Evolutionary conservation across 2,797 vertebrate genomes (phyloP).

Genomic region (Gadopsis bispinosus): DNA sequence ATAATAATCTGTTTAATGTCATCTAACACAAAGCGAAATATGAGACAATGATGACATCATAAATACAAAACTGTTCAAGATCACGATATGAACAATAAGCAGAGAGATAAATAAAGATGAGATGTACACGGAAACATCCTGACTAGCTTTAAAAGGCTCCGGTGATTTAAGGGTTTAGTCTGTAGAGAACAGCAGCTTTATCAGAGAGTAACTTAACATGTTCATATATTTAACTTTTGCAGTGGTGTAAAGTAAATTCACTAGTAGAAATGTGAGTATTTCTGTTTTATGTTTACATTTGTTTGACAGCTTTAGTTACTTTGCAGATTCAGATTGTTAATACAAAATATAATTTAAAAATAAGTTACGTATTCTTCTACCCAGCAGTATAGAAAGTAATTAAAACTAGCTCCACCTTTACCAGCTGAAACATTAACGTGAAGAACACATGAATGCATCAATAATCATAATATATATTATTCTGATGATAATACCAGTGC

Average conservation of each 20-base stretch:
- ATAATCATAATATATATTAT: not conserved
- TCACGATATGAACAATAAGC: slow-evolving; percentile 7
- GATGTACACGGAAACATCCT: not conserved
- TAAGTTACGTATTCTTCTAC: not conserved
- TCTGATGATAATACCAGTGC: too few species aligned
- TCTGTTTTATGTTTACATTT: not conserved
- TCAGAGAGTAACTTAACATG: not conserved
- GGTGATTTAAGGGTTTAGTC: not conserved
- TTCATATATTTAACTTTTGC: not conserved
- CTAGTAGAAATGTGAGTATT: not conserved
- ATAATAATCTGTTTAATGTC: slow-evolving; percentile 17
- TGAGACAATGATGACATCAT: not conserved
- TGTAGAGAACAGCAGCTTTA: not conserved
- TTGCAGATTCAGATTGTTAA: not conserved
- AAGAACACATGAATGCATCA: not conserved
- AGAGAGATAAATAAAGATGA: not conserved
- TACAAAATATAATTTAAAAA: slow-evolving; percentile 3
- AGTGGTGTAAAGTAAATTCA: not conserved
- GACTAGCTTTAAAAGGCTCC: not conserved
- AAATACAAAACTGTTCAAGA: slow-evolving; percentile 31
- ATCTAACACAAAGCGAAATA: slow-evolving; percentile 1
- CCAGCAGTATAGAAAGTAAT: not conserved
- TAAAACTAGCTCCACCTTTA: not conserved
- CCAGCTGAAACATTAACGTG: not conserved
- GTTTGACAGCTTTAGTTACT: not conserved